These are phyloP conservation scores for Podarcis siculus DNA, from an alignment of 2,797 vertebrate species.

Conservation along the genomic window DNA sequence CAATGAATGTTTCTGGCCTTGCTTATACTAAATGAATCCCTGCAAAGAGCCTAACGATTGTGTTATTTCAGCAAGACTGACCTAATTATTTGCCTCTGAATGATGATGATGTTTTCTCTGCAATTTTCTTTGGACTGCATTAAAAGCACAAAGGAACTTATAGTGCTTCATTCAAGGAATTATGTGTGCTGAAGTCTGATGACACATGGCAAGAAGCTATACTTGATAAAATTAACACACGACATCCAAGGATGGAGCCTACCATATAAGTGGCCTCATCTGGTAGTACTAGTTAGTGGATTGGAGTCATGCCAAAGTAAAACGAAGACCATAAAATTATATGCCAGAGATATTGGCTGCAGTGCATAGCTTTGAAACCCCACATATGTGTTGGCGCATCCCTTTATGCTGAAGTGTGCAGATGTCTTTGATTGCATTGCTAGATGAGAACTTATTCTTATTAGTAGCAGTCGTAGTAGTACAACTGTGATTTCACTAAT, in stretches of 20 bases:
- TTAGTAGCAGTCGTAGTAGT: too few relatives aligned
- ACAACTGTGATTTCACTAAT: background rate
- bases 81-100: conserved; percentile 36
- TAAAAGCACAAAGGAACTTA: background rate
- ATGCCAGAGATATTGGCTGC: background rate
- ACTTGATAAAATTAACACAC: background rate
- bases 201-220: background rate
- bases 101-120: conserved; percentile 32
- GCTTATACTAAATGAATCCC: conserved; percentile 27
- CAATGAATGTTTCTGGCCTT: background rate
- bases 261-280: background rate
- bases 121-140: background rate
- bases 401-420: background rate
- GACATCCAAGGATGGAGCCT: background rate
- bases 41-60: background rate
- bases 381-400: background rate
- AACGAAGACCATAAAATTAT: background rate
- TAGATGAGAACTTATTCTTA: background rate
- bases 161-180: background rate
- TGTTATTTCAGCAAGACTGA: conserved; percentile 8
- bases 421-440: background rate
- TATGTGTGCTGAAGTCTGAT: background rate
- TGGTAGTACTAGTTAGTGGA: background rate
- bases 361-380: background rate
- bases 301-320: background rate